Base-by-base conservation (phyloP, 2,113 vertebrate species). In the Ondatra zibethicus region DNA sequence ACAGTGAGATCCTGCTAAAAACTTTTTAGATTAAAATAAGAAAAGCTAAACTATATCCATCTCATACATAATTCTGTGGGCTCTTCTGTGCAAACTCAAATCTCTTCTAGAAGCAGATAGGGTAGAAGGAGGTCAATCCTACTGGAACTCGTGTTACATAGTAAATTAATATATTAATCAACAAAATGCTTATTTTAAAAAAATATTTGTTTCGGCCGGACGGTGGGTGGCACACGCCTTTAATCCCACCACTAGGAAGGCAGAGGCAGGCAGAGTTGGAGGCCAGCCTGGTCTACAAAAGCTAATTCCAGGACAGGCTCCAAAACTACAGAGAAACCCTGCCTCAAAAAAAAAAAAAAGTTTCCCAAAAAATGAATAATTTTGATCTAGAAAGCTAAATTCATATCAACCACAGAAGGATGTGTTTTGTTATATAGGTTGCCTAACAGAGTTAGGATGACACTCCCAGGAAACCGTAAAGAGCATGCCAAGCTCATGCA, bases 401-500 rank as follows among this genome's bases (percentile, higher is more conserved):
- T 81, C 92, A 80, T 47, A 42, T 50, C 68, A 93, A 89, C 27
- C 61, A 68, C 63, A 92, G 91, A 97, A 96, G 45, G 84, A 93
- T 63, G 75, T 86, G 45, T 92, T 97, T 90, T 78, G 88, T 65
- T 80, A 77, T 4, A 96, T 4, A 96, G 86, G 91, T 94, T 97
- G 81, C 85, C 90, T 93, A 96, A 96, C 92, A 97, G 91, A 94
- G 94, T 93, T 93, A 96, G 76, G 93, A 89, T 80, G 88, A 93
- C 96, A 95, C 92, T 91, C 92, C 72, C 94, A 91, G 81, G 91
- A 97, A 93, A 91, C 95, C 95, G 52, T 89, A 92, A 97, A 92
- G 84, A 94, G 85, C 92, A 82, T 12, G 89, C 78, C 78, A 65
- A 78, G 84, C 39, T 72, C 77, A 85, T 0, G 75, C 12, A 42